phyloP scores from a whole-genome alignment of 2,888 invertebrate species.

The Leptinotarsa tumamoca region DNA sequence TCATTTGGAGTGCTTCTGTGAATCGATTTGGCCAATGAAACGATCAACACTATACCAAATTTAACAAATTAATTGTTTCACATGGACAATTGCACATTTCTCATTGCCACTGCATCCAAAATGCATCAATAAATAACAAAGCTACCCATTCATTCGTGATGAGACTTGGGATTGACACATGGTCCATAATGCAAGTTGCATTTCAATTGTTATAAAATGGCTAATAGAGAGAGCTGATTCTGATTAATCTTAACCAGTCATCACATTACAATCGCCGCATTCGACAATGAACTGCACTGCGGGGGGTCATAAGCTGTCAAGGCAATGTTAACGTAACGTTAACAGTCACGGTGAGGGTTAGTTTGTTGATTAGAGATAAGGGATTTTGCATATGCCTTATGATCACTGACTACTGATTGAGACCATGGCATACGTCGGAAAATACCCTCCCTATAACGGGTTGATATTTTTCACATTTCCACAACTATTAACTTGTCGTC shows the following conservation, averaged over 20 bases:
- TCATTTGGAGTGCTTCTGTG: background rate
- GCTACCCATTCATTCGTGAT: constrained; percentile 30
- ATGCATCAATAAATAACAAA: constrained; percentile 39
- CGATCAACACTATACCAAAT: constrained; percentile 34
- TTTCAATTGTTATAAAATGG: constrained; percentile 33
- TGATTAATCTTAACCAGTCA: constrained; percentile 33
- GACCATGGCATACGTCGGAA: too few species aligned
- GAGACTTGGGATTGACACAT: constrained; percentile 16
- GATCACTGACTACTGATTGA: background rate
- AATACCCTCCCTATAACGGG: too few species aligned
- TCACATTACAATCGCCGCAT: constrained; percentile 30
- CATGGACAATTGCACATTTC: constrained; percentile 35
- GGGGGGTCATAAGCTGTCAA: constrained; percentile 29
- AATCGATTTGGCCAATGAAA: constrained; percentile 17
- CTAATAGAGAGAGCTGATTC: constrained; percentile 33
- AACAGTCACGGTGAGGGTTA: constrained; percentile 3
- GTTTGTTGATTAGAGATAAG: background rate
- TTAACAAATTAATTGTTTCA: constrained; percentile 43
- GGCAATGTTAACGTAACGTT: constrained; percentile 12
- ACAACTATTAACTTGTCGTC: too few species aligned
- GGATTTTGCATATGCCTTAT: background rate
- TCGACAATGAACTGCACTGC: constrained; percentile 34
- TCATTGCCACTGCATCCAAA: constrained; percentile 28
- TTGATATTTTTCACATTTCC: too few species aligned
- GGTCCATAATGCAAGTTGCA: constrained; percentile 16